Base-by-base conservation (phyloP, 2,888 invertebrate genomes). In the Odontothrips loti region DNA sequence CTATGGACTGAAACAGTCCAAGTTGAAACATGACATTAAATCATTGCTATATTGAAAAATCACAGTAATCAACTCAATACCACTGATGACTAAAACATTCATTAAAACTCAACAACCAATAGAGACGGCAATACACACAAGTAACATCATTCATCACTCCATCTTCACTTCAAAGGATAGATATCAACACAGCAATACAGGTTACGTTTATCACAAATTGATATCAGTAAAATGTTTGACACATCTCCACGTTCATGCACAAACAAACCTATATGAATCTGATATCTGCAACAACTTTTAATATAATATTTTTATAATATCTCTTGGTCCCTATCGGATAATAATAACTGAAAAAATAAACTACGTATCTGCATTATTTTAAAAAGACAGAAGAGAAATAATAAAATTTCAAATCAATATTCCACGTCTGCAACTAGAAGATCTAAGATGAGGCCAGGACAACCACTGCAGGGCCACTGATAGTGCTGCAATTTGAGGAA, bases 241-340 rank as follows among this genome's bases (percentile, higher is more conserved):
- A 75, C 27, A 75, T 12, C 27, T 23, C 27, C n/a, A 12, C 4
- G 8, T 75, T 27, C 4, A 75, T 23, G 23, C 27, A 27, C 12
- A 12, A 27, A 23, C 12, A 75, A 75, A 27, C 23, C 23, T 12
- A 75, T 27, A 75, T 27, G 27, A 75, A 12, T 23, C 12, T 27
- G 12, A 12, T 15, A 75, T 75, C 27, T 75, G 23, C 10, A 75
- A 75, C 27, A 75, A 27, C 12, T 1, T 1, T 23, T 6, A 23
- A 23, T 8, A n/a, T 23, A 75, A 27, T 75, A 75, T 75, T 75
- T n/a, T 20, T 20, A 58, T n/a, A 58, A 58, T 58, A 20, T 20
- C 58, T 58, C 58, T 75, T 75, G 68, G 68, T 75, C 68, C 68
- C 68, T 75, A 75, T 27, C 23, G 68, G 68, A 12, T 75, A 27